These are phyloP conservation scores for Artibeus jamaicensis DNA, from an alignment of 2,797 vertebrate species.

Conservation along the genomic window DNA sequence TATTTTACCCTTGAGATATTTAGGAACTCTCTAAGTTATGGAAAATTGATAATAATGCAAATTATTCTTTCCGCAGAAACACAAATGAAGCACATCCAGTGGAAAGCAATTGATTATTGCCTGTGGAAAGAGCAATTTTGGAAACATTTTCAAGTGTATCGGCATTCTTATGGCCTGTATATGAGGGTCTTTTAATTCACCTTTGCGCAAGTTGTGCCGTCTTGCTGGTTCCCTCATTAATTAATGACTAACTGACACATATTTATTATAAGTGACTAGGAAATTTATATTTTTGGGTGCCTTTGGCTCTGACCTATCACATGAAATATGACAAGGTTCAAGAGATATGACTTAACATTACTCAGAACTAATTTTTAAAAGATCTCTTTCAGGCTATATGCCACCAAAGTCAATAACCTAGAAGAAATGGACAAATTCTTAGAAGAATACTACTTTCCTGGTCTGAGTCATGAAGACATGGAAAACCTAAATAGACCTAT, in stretches of 20 bases:
- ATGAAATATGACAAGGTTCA: not conserved
- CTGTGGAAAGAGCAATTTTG: not conserved
- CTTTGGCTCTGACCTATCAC: not conserved
- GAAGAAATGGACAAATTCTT: not conserved
- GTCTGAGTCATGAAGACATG: not conserved
- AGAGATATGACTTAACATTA: not conserved
- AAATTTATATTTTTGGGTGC: not conserved
- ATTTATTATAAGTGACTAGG: not conserved
- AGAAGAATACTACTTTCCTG: not conserved
- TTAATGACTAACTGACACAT: not conserved
- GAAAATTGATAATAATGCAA: not conserved
- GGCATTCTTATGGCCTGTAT: not conserved
- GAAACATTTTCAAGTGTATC: slow-evolving; percentile 12
- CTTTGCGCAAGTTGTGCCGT: not conserved
- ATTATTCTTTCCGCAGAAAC: slow-evolving; percentile 1
- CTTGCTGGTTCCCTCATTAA: not conserved
- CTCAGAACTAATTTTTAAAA: slow-evolving; percentile 9
- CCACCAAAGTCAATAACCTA: not conserved
- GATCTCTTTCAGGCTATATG: not conserved
- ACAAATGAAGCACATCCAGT: not conserved
- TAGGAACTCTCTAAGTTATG: not conserved
- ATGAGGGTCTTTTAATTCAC: not conserved
- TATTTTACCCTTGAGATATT: not conserved
- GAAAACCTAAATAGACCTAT: not conserved
- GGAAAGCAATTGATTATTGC: not conserved